Evolutionary conservation across 2,888 invertebrate genomes (phyloP).

Genomic region (Drosophila nigricruria): DNA sequence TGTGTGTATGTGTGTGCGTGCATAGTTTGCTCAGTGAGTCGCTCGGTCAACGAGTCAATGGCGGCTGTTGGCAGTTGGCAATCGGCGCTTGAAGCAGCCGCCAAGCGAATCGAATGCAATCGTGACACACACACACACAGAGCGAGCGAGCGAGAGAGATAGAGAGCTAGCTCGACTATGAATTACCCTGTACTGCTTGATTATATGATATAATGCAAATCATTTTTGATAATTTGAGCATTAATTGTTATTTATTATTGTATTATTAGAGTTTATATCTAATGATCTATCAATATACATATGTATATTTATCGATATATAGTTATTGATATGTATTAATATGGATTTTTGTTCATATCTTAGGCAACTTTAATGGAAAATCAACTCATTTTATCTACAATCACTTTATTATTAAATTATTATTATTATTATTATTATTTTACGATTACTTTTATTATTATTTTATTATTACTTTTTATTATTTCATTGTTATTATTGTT

Average conservation of each 20-base stretch:
- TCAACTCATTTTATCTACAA: background rate
- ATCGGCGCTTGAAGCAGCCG: slow-evolving; percentile 39
- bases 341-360: background rate
- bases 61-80: slow-evolving; percentile 61
- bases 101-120: slow-evolving; percentile 59
- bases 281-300: background rate
- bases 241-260: background rate
- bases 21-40: slow-evolving; percentile 70
- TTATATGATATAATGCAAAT: background rate
- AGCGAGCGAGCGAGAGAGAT: background rate
- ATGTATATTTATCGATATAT: too few species aligned
- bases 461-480: too few species aligned
- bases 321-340: background rate
- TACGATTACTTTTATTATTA: too few species aligned
- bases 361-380: too few species aligned
- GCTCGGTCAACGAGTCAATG: slow-evolving; percentile 81
- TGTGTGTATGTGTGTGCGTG: slow-evolving; percentile 24
- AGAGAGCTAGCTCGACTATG: background rate
- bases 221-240: background rate
- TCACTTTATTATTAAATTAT: too few species aligned
- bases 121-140: slow-evolving; percentile 30
- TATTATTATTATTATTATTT: too few species aligned
- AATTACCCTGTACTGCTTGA: background rate
- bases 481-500: too few species aligned
- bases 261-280: too few species aligned